Base-by-base conservation (phyloP, 2,113 vertebrate species). In the Poeciliopsis occidentalis region DNA sequence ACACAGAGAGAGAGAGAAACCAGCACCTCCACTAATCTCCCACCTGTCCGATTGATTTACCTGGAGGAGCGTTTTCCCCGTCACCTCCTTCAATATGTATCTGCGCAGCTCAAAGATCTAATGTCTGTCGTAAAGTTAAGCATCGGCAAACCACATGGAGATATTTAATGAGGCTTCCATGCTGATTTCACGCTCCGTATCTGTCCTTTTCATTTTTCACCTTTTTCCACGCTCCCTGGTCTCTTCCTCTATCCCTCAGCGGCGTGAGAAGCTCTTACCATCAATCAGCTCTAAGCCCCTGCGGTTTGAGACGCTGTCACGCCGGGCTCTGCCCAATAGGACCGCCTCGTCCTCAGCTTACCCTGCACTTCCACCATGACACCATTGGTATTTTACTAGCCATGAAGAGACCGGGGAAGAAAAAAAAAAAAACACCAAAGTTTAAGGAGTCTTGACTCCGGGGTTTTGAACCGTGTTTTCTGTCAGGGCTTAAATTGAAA, bases 251-350 rank as follows among this genome's bases (percentile, higher is more conserved):
- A 68, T 73, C 80, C 60, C 54, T 80, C 51, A 15, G 64, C 61
- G 1, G 31, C 70, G 73, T 80, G 51, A 63, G 81, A 82, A 73
- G 64, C 78, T 84, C 76, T 73, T n/a, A 72, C 81, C 88, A 90
- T 89, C 80, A 89, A 88, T 90, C 88, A 88, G 83, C 75, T 73
- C 60, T 82, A 41, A 54, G 79, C 80, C 72, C 81, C 82, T 62
- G 75, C 81, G 77, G 84, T 86, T 88, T 81, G 80, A 78, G 83
- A 86, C 73, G 67, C 80, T 76, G 87, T 75, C 88, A 83, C 27
- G 64, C 88, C 87, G 87, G 44, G 87, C 85, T 84, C 89, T 82
- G 88, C 82, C 86, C 85, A 85, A 87, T 83, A 82, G 84, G 69
- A 87, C 88, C 83, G 72, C 67, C 19, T 67, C 81, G 83, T 82